Percentiles rank a stretch among this genome's conserved stretches.
phyloP scores from a whole-genome alignment of 2,888 invertebrate genomes.

The Chrysolina haemoptera region DNA sequence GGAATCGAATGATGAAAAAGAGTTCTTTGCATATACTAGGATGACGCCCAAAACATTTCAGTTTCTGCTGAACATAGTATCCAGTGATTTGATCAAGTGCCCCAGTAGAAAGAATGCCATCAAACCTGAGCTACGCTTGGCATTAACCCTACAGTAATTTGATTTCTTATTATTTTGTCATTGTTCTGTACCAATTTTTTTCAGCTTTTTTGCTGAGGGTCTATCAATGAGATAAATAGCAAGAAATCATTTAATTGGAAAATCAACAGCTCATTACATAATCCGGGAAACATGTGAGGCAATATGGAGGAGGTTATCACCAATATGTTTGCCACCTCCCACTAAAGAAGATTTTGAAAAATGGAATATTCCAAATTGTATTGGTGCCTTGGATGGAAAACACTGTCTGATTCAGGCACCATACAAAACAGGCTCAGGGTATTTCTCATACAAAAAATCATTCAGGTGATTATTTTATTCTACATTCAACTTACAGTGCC shows the following conservation, averaged over 20 bases:
- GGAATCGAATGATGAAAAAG: conserved; percentile 2
- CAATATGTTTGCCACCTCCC: conserved; percentile 29
- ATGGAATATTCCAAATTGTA: too few relatives aligned
- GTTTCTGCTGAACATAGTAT: conserved; percentile 9
- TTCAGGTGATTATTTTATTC: conserved; percentile 16
- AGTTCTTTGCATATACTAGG: neutral
- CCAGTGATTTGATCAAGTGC: neutral
- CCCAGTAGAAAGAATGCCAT: conserved; percentile 12
- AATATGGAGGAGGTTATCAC: conserved; percentile 49
- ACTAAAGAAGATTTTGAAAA: too few relatives aligned
- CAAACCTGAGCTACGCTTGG: conserved; percentile 4
- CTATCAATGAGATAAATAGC: conserved; percentile 37
- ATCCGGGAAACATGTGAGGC: conserved; percentile 44
- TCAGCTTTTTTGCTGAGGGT: conserved; percentile 41
- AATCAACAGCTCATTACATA: conserved; percentile 56
- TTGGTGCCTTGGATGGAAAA: too few relatives aligned
- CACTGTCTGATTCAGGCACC: conserved; percentile 56
- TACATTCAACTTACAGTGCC: neutral
- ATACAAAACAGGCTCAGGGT: conserved; percentile 53
- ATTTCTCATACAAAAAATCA: conserved; percentile 58
- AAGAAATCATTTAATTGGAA: conserved; percentile 43
- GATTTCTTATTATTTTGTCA: neutral
- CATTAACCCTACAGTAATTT: neutral
- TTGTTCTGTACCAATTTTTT: conserved; percentile 1
- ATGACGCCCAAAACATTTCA: neutral